Evolutionary conservation across 2,888 invertebrate species (phyloP), one percentile per base, ranked within the genome.

Genomic region (Drosophila recens): DNA sequence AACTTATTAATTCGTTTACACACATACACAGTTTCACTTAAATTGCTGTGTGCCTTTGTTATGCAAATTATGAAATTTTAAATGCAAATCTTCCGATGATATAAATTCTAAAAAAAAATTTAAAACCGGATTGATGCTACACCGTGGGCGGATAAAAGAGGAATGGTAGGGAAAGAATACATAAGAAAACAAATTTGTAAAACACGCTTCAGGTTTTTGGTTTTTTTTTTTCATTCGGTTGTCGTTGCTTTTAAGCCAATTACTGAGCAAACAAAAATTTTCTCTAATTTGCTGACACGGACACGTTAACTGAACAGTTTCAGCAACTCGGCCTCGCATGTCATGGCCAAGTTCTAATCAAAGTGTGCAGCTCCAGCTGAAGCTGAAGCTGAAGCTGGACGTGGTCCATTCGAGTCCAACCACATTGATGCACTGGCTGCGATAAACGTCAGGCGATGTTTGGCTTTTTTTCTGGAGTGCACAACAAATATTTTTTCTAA

Each of bases 401-500:
- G 52, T 63, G 71, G 70, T 65, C 56, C 51, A 59, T 42, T 58
- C 48, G 48, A 30, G 36, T 43, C 42, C 53, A 68, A 75, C 52
- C 48, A 64, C 48, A 64, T 76, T 84, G 89, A 89, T 89, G 83
- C 80, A 82, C 72, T 79, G 72, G 76, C 67, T 79, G 76, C 80
- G 89, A 89, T 89, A 87, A 87, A 76, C 82, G 89, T 88, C 89
- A 89, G 89, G 89, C 89, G 84, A 88, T 84, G 80, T 75, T 75
- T 63, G 65, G 52, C n/a, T 62, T 46, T 59, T 45, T 51, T 67
- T 53, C 43, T 54, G 43, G 79, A 52, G 40, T 59, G 67, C 79
- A 72, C 70, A 80, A 80, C 84, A 89, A 87, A 89, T 89, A 87
- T 89, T 86, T 84, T 85, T 89, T 83, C 87, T 89, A 89, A 89